These are phyloP conservation scores for Morinoia aosen DNA, from an alignment of 2,888 invertebrate genomes.

Conservation along the genomic window DNA sequence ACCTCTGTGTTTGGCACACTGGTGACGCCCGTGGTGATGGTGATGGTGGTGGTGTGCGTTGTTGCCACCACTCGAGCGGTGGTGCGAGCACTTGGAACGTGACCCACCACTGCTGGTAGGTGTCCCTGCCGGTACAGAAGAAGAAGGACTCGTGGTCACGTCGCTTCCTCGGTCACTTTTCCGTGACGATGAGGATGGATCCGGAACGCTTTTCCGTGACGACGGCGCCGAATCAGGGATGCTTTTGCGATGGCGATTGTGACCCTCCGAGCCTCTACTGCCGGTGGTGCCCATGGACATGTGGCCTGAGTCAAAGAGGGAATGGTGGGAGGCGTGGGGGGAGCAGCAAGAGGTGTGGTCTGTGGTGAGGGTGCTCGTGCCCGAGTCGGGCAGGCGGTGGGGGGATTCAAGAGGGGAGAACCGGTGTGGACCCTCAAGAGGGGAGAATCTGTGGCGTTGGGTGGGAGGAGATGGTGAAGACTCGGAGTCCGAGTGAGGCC, in stretches of 20 bases:
- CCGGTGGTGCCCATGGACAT: conserved; percentile 69
- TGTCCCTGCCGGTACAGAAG: conserved; percentile 54
- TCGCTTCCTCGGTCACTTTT: conserved; percentile 58
- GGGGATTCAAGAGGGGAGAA: conserved; percentile 63
- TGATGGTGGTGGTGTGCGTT: not conserved
- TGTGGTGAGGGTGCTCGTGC: conserved; percentile 64
- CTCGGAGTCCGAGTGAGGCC: conserved; percentile 55
- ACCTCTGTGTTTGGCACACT: conserved; percentile 61
- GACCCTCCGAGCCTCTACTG: conserved; percentile 22
- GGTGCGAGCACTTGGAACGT: conserved; percentile 55
- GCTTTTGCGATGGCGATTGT: not conserved
- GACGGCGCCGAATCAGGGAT: conserved; percentile 54
- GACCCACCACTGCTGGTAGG: conserved; percentile 56
- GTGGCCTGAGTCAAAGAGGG: conserved; percentile 69
- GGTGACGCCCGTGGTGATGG: conserved; percentile 58
- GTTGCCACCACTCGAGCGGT: conserved; percentile 56
- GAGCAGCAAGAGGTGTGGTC: conserved; percentile 65
- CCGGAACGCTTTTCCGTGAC: conserved; percentile 25
- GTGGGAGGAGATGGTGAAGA: conserved; percentile 69
- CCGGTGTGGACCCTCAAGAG: conserved; percentile 57
- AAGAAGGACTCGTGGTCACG: conserved; percentile 50
- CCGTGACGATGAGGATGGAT: conserved; percentile 55
- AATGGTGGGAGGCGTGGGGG: conserved; percentile 68
- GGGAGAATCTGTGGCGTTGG: conserved; percentile 67
- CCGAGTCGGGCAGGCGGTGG: conserved; percentile 61